Evolutionary conservation across 2,888 invertebrate genomes (phyloP).

Genomic region (Myathropa florea): DNA sequence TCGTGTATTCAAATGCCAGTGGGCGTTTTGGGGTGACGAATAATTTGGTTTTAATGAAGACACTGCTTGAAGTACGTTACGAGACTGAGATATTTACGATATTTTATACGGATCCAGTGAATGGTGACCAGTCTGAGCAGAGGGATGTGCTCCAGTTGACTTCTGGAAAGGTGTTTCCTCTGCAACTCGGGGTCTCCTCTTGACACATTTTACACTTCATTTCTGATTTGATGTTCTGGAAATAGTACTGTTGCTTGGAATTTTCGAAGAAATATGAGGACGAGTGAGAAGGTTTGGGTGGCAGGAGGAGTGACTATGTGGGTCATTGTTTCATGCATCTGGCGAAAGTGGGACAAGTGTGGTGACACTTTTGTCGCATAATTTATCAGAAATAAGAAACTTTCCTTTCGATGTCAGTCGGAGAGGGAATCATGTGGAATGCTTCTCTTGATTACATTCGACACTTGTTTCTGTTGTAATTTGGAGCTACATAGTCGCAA

Average conservation of each 20-base stretch:
- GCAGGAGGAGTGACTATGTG: neutral
- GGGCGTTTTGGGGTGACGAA: conserved; percentile 41
- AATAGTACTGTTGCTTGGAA: neutral
- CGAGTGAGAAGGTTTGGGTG: too few species aligned
- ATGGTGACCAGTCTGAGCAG: neutral
- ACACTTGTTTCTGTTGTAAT: too few species aligned
- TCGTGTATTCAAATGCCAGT: conserved; percentile 12
- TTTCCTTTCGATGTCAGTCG: neutral
- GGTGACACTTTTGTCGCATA: neutral
- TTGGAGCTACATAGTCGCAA: too few species aligned
- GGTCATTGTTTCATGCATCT: neutral
- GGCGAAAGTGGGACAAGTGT: neutral
- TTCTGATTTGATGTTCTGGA: neutral
- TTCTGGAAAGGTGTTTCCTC: neutral
- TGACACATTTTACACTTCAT: neutral
- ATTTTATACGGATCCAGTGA: neutral
- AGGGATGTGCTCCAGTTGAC: neutral
- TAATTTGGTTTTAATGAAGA: conserved; percentile 40
- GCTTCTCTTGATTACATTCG: too few species aligned
- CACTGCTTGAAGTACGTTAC: neutral
- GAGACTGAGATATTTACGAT: conserved; percentile 5
- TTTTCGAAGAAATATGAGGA: too few species aligned
- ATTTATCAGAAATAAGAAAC: neutral
- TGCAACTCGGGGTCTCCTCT: neutral
- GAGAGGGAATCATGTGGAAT: too few species aligned